Evolutionary conservation across 2,113 vertebrate species (phyloP), one percentile per base, ranked within the genome.

Genomic region (Illadopsis cleaveri): DNA sequence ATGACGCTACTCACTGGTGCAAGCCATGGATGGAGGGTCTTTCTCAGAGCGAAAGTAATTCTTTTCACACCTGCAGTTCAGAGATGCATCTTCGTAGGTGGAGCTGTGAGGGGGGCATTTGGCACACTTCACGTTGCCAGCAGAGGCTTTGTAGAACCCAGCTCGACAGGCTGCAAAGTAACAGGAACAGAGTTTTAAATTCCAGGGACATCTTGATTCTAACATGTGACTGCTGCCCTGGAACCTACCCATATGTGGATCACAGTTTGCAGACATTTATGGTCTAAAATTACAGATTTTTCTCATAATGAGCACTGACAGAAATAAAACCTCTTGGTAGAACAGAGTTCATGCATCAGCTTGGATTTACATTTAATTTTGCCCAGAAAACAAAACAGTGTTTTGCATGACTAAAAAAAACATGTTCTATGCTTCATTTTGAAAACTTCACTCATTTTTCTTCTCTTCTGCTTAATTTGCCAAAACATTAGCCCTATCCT

Each of bases 71-170:
- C 97, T 98, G 95, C 99, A 99, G 98, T 99, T 98, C 95, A 98
- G 92, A 72, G 99, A 98, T 9, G 99, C 99, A 68, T 99, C 99
- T 95, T 99, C 98, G 3, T 98, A 98, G 28, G 98, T 98, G 77
- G 99, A 98, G 82, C 99, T 99, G 86, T 99, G 99, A 37, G 99
- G 99, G 7, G 99, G 99, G 94, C 99, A 99, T 97, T 99, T 99
- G 66, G 98, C 98, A 90, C 99, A 99, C 97, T 99, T 99, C 95
- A 95, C 94, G 3, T 99, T 99, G 82, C 99, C 99, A 5, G 99
- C 97, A 24, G 95, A 97, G 15, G 99, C 98, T 97, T 99, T 99
- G 98, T 99, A 99, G 98, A 99, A 99, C 62, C 99, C 99, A 11
- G 99, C 98, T 94, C 97, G 98, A 97, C 99, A 99, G 96, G 97